Evolutionary conservation across 2,888 invertebrate genomes (phyloP), one percentile per base, ranked within the genome.

Genomic region (Erannis defoliaria): DNA sequence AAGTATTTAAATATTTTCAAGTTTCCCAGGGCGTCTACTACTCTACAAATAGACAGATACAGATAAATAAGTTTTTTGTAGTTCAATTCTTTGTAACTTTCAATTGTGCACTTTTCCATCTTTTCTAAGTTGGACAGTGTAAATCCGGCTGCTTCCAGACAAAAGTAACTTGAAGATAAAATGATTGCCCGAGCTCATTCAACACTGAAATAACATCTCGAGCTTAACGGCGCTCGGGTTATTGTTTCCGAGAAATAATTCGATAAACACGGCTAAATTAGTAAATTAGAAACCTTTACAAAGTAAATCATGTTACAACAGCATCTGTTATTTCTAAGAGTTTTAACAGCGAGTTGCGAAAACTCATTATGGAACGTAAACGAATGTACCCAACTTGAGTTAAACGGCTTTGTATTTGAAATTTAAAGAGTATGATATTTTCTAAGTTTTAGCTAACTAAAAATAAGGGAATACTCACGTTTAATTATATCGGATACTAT

Each of bases 251-350:
- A 50, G 50, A 33, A 61, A 50, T 55, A 55, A 60, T 49, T 60
- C 54, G 54, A 60, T 61, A 61, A 61, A 61, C 60, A 50, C 60
- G 43, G 43, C 21, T 14, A 54, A 54, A 54, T 54, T 54, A 43
- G 49, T 49, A 50, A 60, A 61, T 55, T 43, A 61, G 50, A 46
- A 61, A 55, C 55, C 55, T 61, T 50, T 61, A 43, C 50, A 46
- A 38, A 55, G 33, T 51, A 61, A 61, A 61, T 61, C 50, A 35
- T 45, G 45, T 61, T 55, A 45, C 50, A 43, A 45, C 43, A 55
- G 31, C 50, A 55, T 55, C 45, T 55, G 55, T 61, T 50, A 50
- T 55, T 55, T 38, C 40, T 49, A 49, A 54, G 49, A 55, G 50
- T 61, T 61, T 61, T 55, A 55, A 55, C 38, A 45, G 35, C 33